phyloP scores from a whole-genome alignment of 92 coral and sea anemone genomes.

The Palythoa caribaeorum region DNA sequence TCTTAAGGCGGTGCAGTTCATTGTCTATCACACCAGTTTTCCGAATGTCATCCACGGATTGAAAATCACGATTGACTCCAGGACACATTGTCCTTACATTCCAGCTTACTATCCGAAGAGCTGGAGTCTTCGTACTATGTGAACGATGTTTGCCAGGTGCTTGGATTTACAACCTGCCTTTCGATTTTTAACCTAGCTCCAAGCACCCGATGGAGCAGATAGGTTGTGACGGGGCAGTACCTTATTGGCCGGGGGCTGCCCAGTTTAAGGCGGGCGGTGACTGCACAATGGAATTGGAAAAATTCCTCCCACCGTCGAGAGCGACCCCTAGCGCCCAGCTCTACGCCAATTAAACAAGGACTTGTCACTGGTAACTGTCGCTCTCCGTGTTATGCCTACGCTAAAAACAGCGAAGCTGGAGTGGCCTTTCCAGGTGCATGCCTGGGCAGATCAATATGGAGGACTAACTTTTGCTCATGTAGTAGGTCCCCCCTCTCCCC shows the following conservation, averaged over 20 bases:
- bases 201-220: background rate
- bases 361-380: no score
- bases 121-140: background rate
- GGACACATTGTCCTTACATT: conserved; percentile 13
- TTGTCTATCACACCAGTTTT: background rate
- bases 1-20: conserved; percentile 19
- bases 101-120: conserved; percentile 1
- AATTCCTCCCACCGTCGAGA: background rate
- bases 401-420: no score
- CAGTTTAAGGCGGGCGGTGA: conserved; percentile 15
- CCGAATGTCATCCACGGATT: background rate
- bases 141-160: background rate
- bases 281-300: conserved; percentile 9
- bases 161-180: background rate
- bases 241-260: background rate
- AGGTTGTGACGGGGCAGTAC: conserved; percentile 9
- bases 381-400: no score
- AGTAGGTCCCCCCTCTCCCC: background rate
- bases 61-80: background rate
- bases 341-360: no score
- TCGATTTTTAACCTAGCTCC: conserved; percentile 1
- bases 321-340: no score
- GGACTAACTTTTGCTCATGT: background rate
- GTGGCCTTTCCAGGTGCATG: no score
- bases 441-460: background rate